These are phyloP conservation scores for Lasiurus cinereus DNA, from an alignment of 2,113 vertebrate species.

Conservation along the genomic window DNA sequence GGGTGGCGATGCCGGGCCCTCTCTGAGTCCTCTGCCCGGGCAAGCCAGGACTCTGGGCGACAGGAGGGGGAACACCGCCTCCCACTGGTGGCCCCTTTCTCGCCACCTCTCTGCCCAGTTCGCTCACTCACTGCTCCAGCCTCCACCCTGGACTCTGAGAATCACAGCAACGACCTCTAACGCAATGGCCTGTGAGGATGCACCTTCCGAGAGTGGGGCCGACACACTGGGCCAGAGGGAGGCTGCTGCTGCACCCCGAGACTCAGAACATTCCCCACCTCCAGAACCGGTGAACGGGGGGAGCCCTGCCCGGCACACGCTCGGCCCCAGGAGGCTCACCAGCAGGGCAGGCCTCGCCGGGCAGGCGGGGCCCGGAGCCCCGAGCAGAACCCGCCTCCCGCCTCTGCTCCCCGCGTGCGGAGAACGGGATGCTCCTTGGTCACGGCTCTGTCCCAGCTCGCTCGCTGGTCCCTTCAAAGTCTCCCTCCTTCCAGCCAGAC, in stretches of 20 bases:
- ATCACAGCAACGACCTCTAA: conserved; percentile 44
- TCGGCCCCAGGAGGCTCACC: neutral
- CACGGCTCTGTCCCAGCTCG: conserved; percentile 26
- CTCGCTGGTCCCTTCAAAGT: neutral
- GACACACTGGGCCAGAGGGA: neutral
- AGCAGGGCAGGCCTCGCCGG: neutral
- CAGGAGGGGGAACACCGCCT: conserved; percentile 14
- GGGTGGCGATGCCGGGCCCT: conserved; percentile 72
- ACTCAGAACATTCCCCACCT: neutral
- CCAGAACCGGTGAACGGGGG: conserved; percentile 6
- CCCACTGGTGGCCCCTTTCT: conserved; percentile 62
- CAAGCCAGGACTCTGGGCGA: conserved; percentile 61
- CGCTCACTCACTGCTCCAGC: conserved; percentile 73
- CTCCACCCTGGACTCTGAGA: conserved; percentile 58
- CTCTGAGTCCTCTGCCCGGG: conserved; percentile 73
- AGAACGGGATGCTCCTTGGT: neutral
- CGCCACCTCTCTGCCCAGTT: conserved; percentile 86
- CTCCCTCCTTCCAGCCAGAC: neutral
- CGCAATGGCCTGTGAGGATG: neutral
- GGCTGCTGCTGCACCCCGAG: conserved; percentile 15
- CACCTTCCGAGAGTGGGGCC: neutral
- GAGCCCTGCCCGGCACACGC: neutral
- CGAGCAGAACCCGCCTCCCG: neutral
- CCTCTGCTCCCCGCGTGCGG: neutral
- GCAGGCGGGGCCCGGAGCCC: neutral